These are phyloP conservation scores for Anastrepha ludens DNA, from an alignment of 1,140 invertebrate genomes.

Conservation along the genomic window DNA sequence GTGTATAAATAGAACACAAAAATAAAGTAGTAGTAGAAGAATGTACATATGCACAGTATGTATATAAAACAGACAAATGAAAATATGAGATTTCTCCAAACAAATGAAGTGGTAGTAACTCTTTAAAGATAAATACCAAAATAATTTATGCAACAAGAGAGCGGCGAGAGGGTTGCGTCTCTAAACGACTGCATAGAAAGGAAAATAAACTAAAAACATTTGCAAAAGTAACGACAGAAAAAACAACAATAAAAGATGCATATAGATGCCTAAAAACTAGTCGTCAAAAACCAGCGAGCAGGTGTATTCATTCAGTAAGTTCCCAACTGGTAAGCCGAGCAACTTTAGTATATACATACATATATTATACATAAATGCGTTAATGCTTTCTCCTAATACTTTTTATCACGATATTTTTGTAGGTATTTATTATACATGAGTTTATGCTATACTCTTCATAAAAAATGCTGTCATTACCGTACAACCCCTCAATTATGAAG, in stretches of 20 bases:
- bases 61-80: not conserved
- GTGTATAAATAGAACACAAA: slow-evolving; percentile 11
- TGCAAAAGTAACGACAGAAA: slow-evolving; percentile 9
- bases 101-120: not conserved
- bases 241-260: not conserved
- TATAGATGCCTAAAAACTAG: not conserved
- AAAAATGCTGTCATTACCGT: too few relatives aligned
- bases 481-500: too few relatives aligned
- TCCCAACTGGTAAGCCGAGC: not conserved
- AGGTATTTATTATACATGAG: too few relatives aligned
- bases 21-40: slow-evolving; percentile 3
- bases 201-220: not conserved
- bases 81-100: slow-evolving; percentile 27
- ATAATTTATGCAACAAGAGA: slow-evolving; percentile 26
- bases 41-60: not conserved
- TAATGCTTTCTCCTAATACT: too few relatives aligned
- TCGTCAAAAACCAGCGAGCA: not conserved
- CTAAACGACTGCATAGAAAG: not conserved
- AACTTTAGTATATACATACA: not conserved
- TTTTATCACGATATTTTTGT: too few relatives aligned
- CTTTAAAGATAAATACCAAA: slow-evolving; percentile 22
- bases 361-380: not conserved
- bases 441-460: too few relatives aligned
- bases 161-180: not conserved
- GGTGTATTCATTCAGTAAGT: slow-evolving; percentile 19